Evolutionary conservation across 2,888 invertebrate species (phyloP).

Genomic region (Drosophila borborema): DNA sequence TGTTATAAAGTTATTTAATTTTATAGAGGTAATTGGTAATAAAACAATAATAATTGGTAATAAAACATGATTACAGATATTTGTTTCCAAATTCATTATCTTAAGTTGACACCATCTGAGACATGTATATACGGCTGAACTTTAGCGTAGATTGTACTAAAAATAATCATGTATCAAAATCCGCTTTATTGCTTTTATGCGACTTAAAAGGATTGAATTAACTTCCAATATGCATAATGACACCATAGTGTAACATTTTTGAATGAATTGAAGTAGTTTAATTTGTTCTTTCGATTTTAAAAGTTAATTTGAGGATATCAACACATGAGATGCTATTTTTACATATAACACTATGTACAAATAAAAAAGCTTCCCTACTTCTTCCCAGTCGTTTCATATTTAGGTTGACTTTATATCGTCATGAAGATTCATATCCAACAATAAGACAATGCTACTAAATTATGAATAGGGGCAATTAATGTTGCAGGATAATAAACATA

Average conservation of each 20-base stretch:
- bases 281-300: not conserved
- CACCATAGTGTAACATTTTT: not conserved
- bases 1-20: no score
- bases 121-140: not conserved
- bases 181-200: not conserved
- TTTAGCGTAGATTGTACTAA: not conserved
- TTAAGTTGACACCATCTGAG: not conserved
- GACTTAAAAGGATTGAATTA: not conserved
- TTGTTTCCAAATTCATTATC: not conserved
- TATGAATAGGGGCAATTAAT: constrained; percentile 25
- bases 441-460: constrained; percentile 19
- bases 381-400: constrained; percentile 8
- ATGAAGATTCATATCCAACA: constrained; percentile 29
- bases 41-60: not conserved
- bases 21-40: not conserved
- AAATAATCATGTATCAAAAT: not conserved
- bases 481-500: constrained; percentile 44
- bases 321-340: not conserved
- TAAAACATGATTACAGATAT: not conserved
- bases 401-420: constrained; percentile 14
- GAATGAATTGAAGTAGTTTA: not conserved
- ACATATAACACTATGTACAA: not conserved
- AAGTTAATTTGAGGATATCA: not conserved
- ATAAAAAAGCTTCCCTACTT: not conserved
- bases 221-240: not conserved